phyloP scores from a whole-genome alignment of 2,888 invertebrate genomes.

The Eilema depressum region DNA sequence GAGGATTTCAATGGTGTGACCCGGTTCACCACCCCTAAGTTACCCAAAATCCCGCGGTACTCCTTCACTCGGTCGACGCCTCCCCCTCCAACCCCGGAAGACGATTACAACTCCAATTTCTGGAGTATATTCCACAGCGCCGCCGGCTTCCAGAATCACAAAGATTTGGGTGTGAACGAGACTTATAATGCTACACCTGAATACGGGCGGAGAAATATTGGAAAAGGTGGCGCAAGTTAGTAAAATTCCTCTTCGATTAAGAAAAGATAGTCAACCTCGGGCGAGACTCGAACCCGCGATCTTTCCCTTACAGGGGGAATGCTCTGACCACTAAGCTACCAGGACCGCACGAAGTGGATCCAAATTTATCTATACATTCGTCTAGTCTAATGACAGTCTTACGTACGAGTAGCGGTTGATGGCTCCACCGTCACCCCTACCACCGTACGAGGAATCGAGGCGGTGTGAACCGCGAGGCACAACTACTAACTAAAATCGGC shows the following conservation, averaged over 20 bases:
- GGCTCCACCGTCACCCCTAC: no score
- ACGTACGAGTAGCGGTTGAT: no score
- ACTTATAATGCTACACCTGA: background rate
- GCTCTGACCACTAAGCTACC: no score
- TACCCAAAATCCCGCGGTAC: background rate
- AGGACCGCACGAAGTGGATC: no score
- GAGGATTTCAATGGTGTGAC: background rate
- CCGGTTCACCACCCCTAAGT: background rate
- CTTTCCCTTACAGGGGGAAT: no score
- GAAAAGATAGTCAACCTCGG: no score
- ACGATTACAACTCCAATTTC: background rate
- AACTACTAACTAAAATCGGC: no score
- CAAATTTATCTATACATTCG: no score
- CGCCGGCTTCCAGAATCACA: background rate
- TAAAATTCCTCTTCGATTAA: background rate
- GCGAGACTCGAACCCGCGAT: no score
- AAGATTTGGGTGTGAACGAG: background rate
- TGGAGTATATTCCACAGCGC: conserved; percentile 5
- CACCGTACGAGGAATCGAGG: no score
- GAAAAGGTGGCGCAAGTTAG: background rate
- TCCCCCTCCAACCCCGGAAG: accelerated
- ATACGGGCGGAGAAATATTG: background rate
- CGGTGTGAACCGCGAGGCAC: no score
- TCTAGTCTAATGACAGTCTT: no score
- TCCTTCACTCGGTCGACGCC: background rate